Base-by-base conservation (phyloP, 2,113 vertebrate genomes). In the Scolopax mira region DNA sequence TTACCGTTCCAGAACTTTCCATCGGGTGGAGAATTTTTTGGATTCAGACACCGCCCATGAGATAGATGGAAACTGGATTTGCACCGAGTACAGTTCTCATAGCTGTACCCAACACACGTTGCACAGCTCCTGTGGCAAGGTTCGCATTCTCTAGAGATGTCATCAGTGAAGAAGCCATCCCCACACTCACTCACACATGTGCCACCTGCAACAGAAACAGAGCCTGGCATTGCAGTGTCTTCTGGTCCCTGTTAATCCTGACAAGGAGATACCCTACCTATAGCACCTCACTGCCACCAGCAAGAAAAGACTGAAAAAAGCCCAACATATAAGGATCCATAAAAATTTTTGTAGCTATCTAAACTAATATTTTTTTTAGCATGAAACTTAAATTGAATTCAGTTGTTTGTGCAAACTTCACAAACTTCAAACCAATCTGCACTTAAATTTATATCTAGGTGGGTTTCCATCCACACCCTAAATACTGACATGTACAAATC, bases 61-160 rank as follows among this genome's bases (percentile, higher is more conserved):
- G 42, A 84, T 33, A 98, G 95, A 0, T 77, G 95, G 77, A 98
- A 88, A 11, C 49, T 87, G 0, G 72, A 90, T 69, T 77, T 89
- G 83, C 99, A 99, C 8, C 97, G 93, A 89, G 98, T 98, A 28
- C 99, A 99, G 82, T 98, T 96, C 3, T 98, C 44, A 16, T 84
- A 88, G 27, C 55, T 94, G 8, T 97, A 98, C 28, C 99, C 99
- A 4, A 89, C 93, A 48, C 99, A 99, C 1, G 98, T 97, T 9
- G 80, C 82, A 60, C 99, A 99, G 84, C 86, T 74, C 11, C 28
- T 93, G 85, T 99, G 98, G 93, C 99, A 99, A 18, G 97, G 95
- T 84, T 99, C 98, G 1, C 99, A 99, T 35, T 98, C 98, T 72
- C 84, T 97, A 25, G 64, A 95, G 61, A 96, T 96, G 27, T 97